Percentiles rank a stretch among this genome's conserved stretches.
Evolutionary conservation across 2,113 vertebrate genomes (phyloP).

Genomic region (Drymodes brunneopygia): DNA sequence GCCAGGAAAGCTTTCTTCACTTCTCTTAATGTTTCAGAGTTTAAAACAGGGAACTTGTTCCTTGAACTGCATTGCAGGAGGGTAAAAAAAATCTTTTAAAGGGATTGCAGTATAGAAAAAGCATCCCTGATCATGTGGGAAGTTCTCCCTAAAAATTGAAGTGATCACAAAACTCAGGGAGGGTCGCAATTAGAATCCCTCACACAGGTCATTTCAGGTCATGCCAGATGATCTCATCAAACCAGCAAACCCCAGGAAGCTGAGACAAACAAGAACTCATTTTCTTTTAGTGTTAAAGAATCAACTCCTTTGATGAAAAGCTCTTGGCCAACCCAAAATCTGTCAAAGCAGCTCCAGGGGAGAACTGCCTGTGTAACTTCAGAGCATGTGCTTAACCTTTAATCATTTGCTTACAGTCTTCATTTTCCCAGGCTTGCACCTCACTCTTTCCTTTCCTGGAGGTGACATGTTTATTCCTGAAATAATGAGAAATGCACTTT

Average conservation of each 20-base stretch:
- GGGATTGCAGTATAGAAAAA: background rate
- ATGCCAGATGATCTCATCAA: background rate
- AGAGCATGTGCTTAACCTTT: background rate
- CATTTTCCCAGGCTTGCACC: background rate
- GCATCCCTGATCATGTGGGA: fast-evolving
- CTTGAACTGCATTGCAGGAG: background rate
- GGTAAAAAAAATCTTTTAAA: background rate
- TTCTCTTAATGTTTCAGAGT: background rate
- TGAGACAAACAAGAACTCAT: background rate
- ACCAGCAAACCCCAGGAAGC: background rate
- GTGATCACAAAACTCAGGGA: background rate
- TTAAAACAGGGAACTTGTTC: background rate
- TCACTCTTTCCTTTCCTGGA: background rate
- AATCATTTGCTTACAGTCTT: background rate
- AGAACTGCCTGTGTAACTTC: background rate
- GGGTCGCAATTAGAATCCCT: background rate
- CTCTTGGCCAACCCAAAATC: background rate
- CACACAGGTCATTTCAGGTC: background rate
- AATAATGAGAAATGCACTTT: background rate
- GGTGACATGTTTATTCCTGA: background rate
- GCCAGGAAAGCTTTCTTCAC: background rate
- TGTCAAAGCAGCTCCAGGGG: background rate
- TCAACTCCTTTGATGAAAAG: background rate
- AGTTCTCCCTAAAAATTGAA: background rate
- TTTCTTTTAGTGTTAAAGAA: background rate